phyloP scores from a whole-genome alignment of 2,888 invertebrate genomes.

The Automeris io region DNA sequence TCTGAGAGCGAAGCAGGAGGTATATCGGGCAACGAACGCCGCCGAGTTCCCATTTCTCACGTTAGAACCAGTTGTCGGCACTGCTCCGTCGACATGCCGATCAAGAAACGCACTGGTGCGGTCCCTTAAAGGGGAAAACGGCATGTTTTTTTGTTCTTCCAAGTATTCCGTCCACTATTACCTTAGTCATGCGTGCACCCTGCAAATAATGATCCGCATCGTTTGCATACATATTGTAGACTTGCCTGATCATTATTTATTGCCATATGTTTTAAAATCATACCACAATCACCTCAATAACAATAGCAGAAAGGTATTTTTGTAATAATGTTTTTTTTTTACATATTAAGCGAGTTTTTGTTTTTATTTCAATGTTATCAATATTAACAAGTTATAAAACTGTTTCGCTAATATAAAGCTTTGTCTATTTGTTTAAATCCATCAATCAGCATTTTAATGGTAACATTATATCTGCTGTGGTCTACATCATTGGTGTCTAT shows the following conservation, averaged over 20 bases:
- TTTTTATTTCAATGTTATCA: too few relatives aligned
- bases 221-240: conserved; percentile 11
- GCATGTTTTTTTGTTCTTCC: conserved; percentile 50
- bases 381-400: too few relatives aligned
- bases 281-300: too few relatives aligned
- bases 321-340: too few relatives aligned
- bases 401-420: too few relatives aligned
- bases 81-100: conserved; percentile 60
- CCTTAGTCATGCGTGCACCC: conserved; percentile 34
- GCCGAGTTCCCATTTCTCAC: conserved; percentile 60
- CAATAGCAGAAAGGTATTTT: too few relatives aligned
- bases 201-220: conserved; percentile 31
- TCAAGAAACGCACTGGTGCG: conserved; percentile 63
- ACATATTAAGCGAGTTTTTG: too few relatives aligned
- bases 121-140: conserved; percentile 60
- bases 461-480: not conserved
- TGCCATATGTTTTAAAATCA: not conserved
- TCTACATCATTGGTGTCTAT: not conserved
- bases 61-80: conserved; percentile 53
- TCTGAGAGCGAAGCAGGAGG: conserved; percentile 36
- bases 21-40: conserved; percentile 51
- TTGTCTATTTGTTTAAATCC: too few relatives aligned
- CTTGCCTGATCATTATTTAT: conserved; percentile 17
- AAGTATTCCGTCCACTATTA: conserved; percentile 40
- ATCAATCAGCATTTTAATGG: not conserved